A percentile compares a stretch with the other conserved stretches of the same genome.
Evolutionary conservation across 2,113 vertebrate genomes (phyloP).

Genomic region (Puma concolor): DNA sequence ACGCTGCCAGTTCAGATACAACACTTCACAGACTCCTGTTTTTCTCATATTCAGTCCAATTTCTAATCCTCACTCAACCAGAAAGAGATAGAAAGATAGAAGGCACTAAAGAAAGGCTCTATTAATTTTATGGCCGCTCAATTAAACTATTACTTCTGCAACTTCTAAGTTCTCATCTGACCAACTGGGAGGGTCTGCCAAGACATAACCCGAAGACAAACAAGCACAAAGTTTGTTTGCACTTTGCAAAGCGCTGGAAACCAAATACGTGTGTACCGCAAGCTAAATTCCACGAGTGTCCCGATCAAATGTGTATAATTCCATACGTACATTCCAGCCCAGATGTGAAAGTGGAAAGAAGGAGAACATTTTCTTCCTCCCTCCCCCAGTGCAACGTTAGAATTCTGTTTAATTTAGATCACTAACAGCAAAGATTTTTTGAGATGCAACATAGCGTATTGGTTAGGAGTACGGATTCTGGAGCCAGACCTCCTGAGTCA

Average conservation of each 20-base stretch:
- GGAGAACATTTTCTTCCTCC: not conserved
- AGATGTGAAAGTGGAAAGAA: not conserved
- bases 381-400: not conserved
- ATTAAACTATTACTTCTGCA: conserved; percentile 53
- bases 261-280: conserved; percentile 33
- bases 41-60: conserved; percentile 79
- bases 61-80: conserved; percentile 71
- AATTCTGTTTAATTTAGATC: conserved; percentile 8
- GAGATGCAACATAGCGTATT: not conserved
- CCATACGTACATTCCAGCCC: not conserved
- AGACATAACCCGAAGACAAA: conserved; percentile 52
- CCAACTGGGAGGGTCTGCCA: conserved; percentile 10
- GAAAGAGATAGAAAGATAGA: conserved; percentile 74
- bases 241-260: conserved; percentile 54
- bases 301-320: conserved; percentile 29
- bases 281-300: not conserved
- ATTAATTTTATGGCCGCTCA: conserved; percentile 68
- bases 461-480: not conserved
- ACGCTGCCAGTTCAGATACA: conserved; percentile 70
- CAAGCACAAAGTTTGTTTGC: conserved; percentile 46
- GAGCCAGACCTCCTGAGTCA: not conserved
- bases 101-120: conserved; percentile 62
- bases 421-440: not conserved
- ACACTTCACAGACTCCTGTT: conserved; percentile 69
- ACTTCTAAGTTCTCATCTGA: conserved; percentile 68